These are phyloP conservation scores for Falco biarmicus DNA, from an alignment of 2,797 vertebrate genomes.

Conservation along the genomic window DNA sequence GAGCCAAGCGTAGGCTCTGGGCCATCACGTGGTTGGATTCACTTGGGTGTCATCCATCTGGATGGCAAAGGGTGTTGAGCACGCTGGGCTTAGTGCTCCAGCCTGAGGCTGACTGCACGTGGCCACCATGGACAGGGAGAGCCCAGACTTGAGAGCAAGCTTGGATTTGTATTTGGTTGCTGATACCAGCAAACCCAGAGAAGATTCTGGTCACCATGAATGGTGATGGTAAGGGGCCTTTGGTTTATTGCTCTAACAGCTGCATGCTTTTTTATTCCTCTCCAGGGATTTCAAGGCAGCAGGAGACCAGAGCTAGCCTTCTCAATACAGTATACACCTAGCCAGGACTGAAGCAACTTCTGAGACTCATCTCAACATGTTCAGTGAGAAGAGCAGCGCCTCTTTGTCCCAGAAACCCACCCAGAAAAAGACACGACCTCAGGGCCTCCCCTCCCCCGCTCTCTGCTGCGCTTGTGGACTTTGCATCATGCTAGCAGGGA, in stretches of 20 bases:
- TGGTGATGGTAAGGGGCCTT: background rate
- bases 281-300: conserved; percentile 21
- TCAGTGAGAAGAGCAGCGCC: conserved; percentile 76
- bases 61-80: background rate
- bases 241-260: background rate
- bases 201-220: background rate
- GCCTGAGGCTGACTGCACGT: background rate
- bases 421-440: conserved; percentile 77
- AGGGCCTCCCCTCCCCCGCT: conserved; percentile 89
- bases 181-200: background rate
- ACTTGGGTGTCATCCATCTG: background rate
- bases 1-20: background rate
- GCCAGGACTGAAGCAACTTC: background rate
- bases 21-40: fast-evolving
- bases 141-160: background rate
- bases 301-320: background rate
- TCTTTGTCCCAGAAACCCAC: conserved; percentile 65
- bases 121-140: background rate
- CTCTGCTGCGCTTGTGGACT: conserved; percentile 95
- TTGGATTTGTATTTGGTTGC: background rate
- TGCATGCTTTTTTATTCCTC: background rate
- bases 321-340: background rate
- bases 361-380: conserved; percentile 50
- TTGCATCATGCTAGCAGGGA: conserved; percentile 95
- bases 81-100: background rate